Evolutionary conservation across 2,888 invertebrate genomes (phyloP), one percentile per base, ranked within the genome.

Genomic region (Monoplex corrugatus): DNA sequence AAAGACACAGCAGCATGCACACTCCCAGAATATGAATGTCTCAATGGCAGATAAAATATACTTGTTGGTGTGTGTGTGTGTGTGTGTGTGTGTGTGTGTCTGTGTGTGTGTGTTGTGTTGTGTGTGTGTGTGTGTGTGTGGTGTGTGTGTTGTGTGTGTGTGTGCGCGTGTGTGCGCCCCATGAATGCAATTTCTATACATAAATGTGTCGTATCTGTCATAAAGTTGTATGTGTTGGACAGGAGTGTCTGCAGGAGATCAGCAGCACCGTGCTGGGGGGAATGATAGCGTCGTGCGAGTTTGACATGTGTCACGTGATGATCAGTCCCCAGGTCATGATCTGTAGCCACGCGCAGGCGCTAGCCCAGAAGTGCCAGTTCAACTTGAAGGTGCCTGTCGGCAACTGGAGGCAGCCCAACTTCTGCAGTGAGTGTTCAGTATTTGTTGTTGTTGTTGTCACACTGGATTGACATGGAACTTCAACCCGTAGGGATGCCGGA

Each of bases 291-390:
- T 82, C 91, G 19, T 95, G 95, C 89, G 86, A 92, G 2, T 93
- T 90, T 89, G 95, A 95, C 87, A 83, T 92, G 68, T 95, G 95
- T 87, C 89, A 89, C 40, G 89, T 89, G 2, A 91, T 89, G 23
- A 91, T 91, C 5, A 91, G 93, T 88, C 82, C 89, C 13, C 89
- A 87, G 16, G 57, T 72, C 13, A 75, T 28, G 0, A 35, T 90
- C 28, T 90, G 90, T 80, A 78, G 57, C 13, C 68, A 84, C 63
- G 89, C 89, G n/a, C 87, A 90, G 43, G 86, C 87, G 35, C 78
- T 94, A 40, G 93, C 90, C 16, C 88, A 91, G 72, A 91, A 92
- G 45, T 94, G 94, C 89, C 72, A 87, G 57, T 23, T 57, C 16
- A 85, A 50, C 85, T 40, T 40, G 6, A 35, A 38, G 35, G 89